phyloP scores from a whole-genome alignment of 2,113 vertebrate species.

The Odontesthes bonariensis region DNA sequence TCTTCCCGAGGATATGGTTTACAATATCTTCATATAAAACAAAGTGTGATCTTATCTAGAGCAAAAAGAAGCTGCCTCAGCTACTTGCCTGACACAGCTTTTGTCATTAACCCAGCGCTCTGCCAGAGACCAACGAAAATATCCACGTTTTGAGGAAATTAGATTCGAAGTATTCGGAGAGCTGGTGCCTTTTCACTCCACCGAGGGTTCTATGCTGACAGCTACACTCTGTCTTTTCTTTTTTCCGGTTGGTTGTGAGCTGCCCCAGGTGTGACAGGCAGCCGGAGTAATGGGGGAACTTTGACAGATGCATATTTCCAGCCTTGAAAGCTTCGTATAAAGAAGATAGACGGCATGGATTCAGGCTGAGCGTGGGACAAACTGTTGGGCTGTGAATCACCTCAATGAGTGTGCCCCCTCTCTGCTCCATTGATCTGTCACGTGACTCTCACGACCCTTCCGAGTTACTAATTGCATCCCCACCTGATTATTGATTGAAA shows the following conservation, averaged over 20 bases:
- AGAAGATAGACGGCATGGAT: constrained; percentile 78
- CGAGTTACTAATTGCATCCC: constrained; percentile 70
- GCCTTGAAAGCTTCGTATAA: constrained; percentile 79
- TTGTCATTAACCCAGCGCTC: constrained; percentile 67
- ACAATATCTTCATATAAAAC: constrained; percentile 29
- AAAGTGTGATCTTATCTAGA: constrained; percentile 46
- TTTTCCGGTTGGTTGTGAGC: constrained; percentile 59
- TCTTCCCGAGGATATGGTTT: constrained; percentile 2
- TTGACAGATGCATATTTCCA: constrained; percentile 82
- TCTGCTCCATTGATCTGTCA: constrained; percentile 69
- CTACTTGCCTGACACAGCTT: constrained; percentile 46
- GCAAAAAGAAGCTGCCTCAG: constrained; percentile 57
- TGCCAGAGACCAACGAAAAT: constrained; percentile 62
- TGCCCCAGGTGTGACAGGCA: constrained; percentile 79
- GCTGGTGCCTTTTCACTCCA: constrained; percentile 68
- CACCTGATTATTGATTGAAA: constrained; percentile 74
- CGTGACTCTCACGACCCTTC: constrained; percentile 57
- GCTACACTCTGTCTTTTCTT: constrained; percentile 74
- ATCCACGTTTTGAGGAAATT: constrained; percentile 74
- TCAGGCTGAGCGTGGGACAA: constrained; percentile 69
- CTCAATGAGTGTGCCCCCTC: constrained; percentile 67
- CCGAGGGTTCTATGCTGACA: constrained; percentile 74
- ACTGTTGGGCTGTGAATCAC: constrained; percentile 80
- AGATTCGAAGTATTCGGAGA: constrained; percentile 66
- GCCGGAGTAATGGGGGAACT: constrained; percentile 75